These are phyloP conservation scores for Eurosta solidaginis DNA, from an alignment of 1,140 invertebrate genomes.

Conservation along the genomic window DNA sequence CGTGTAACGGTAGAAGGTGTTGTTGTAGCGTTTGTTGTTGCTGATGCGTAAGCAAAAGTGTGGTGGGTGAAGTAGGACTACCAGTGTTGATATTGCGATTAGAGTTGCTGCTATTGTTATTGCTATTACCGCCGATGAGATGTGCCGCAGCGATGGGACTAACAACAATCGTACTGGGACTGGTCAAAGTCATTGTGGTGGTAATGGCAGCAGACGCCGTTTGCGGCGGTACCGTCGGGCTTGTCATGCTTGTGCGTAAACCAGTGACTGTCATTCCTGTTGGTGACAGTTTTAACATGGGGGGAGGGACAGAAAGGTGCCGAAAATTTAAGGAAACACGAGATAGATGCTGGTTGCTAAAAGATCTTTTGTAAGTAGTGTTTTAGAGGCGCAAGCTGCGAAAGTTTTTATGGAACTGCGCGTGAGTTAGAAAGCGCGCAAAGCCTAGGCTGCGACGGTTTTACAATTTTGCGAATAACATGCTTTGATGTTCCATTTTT, in stretches of 20 bases:
- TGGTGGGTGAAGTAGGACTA: slow-evolving; percentile 60
- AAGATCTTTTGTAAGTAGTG: too few relatives aligned
- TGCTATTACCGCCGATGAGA: background rate
- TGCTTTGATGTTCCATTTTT: background rate
- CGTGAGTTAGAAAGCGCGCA: background rate
- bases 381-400: background rate
- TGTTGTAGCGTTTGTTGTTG: slow-evolving; percentile 57
- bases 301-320: background rate
- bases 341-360: background rate
- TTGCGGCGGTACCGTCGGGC: slow-evolving; percentile 59
- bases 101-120: slow-evolving; percentile 36
- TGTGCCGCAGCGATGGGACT: slow-evolving; percentile 32
- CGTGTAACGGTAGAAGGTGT: slow-evolving; percentile 37
- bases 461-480: background rate
- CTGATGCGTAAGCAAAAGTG: slow-evolving; percentile 64
- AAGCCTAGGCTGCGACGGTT: background rate
- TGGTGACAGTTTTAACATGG: slow-evolving; percentile 41
- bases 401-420: background rate
- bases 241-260: slow-evolving; percentile 59
- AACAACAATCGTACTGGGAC: slow-evolving; percentile 37
- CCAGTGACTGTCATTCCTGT: slow-evolving; percentile 59
- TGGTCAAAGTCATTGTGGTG: slow-evolving; percentile 40
- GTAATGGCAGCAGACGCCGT: slow-evolving; percentile 38
- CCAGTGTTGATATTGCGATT: slow-evolving; percentile 38
- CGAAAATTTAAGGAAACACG: background rate